Base-by-base conservation (phyloP, 2,888 invertebrate species). In the Rhorus exstirpatorius region DNA sequence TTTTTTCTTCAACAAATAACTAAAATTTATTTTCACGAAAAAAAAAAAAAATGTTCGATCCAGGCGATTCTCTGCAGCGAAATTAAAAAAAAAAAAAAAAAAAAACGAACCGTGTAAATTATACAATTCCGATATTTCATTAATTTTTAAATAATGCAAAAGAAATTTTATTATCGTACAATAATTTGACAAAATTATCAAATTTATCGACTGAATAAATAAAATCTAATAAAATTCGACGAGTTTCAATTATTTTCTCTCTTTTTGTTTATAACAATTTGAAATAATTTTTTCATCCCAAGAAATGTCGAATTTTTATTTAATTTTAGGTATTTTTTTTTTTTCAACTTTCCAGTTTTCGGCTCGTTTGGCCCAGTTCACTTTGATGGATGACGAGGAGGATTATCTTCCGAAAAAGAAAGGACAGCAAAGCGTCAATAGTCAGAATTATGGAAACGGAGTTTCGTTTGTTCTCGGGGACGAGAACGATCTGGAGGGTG, bases 381-480 rank as follows among this genome's bases (percentile, higher is more conserved):
- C 72, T 89, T 92, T 90, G 87, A 93, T 92, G 92, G 93, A 92
- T 88, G 91, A 88, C 63, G 89, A 90, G 76, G 88, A 91, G 86
- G 89, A 91, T 87, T 88, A 81, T 78, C 81, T 65, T 10, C 85
- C 85, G 38, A 85, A 88, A 83, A 86, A 89, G 86, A 87, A 87
- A 83, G 83, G 84, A 85, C 83, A 63, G 51, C 53, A 77, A 17
- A 83, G 79, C 65, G 41, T 19, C 31, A 49, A 55, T 44, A 46
- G 65, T 3, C 41, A 68, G 49, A 67, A 60, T 44, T 63, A 75
- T 78, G 75, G 61, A 8, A 68, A 55, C 21, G 78, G 68, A 46
- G 68, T 60, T 17, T 80, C 83, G 51, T 82, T 81, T 41, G 44
- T 75, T 2, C 79, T 81, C 3, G 79, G 70, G 26, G 77, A 74